Base-by-base conservation (phyloP, 1,140 invertebrate species). In the Drosophila erecta region DNA sequence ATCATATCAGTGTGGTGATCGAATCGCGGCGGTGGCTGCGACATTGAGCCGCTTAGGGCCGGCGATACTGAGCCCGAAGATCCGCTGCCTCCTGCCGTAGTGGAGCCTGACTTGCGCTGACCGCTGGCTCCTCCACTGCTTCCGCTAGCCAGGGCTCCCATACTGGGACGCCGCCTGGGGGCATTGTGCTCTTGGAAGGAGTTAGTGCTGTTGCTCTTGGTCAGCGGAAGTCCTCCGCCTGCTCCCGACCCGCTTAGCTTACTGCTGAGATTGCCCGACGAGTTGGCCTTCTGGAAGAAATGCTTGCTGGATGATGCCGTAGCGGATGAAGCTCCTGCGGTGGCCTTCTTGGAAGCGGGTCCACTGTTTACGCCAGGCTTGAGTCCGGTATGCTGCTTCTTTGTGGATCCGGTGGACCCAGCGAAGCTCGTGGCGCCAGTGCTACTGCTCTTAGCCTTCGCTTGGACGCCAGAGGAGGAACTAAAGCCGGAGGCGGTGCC, bases 291-390 rank as follows among this genome's bases (percentile, higher is more conserved):
- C 50, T 91, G 92, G 58, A 50, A 94, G 17, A 51, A 84, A 72
- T 46, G 92, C 44, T 91, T 91, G 37, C 70, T 78, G 10, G 69
- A 77, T 3, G 72, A 75, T 17, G 30, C 53, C 47, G 38, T 53
- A 11, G 20, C 56, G 24, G 41, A 50, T 20, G 69, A 46, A 8
- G 53, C 47, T 38, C 44, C 47, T 38, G 61, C 65, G 11, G 72
- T 46, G 43, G 60, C 64, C 54, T 91, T 91, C 0, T 91, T 91
- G 0, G 85, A 91, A 24, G 90, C 90, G 17, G 90, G 90, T 54
- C 90, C 90, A 54, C 90, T 91, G 58, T 87, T 87, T 3, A 97
- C 96, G 0, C 96, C 96, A 0, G 96, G 96, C 91, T 97, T 97
- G 1, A 97, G 92, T 3, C 96, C 96, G 0, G 96, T 97, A 79